phyloP scores from a whole-genome alignment of 1,140 invertebrate genomes.

The Harlomillsia oculata region DNA sequence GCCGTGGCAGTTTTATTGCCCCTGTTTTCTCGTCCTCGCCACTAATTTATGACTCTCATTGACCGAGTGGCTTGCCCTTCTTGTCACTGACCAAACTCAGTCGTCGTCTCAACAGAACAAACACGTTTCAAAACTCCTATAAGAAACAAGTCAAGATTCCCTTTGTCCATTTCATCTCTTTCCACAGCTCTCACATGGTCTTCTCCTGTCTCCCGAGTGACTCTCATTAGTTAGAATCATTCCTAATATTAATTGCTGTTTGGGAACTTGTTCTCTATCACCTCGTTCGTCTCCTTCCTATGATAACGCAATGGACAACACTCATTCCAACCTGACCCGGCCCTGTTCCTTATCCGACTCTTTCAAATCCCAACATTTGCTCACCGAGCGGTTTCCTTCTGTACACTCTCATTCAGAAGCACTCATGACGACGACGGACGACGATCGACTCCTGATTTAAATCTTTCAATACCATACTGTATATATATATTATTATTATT shows the following conservation, averaged over 20 bases:
- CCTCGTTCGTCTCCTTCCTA: slow-evolving; percentile 2
- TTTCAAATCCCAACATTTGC: no score
- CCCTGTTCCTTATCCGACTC: no score
- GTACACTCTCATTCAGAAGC: no score
- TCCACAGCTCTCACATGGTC: slow-evolving; percentile 7
- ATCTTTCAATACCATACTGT: no score
- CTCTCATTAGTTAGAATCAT: slow-evolving; percentile 16
- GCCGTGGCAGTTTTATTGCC: slow-evolving; percentile 32
- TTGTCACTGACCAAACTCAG: background rate
- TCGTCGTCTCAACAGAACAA: background rate
- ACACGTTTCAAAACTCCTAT: background rate
- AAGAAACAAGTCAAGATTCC: background rate
- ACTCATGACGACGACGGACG: no score
- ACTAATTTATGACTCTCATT: background rate
- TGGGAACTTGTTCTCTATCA: slow-evolving; percentile 20
- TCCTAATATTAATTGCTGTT: slow-evolving; percentile 20
- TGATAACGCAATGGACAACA: no score
- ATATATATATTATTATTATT: no score
- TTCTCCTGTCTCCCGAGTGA: slow-evolving; percentile 6
- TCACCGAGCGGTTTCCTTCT: no score
- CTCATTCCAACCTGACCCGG: no score
- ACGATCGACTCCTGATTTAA: no score
- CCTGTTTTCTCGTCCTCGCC: slow-evolving; percentile 19
- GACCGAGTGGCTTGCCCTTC: background rate
- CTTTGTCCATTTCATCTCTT: no score